Conservation (phyloP, 1,140 invertebrate species). For the Battus philenor region DNA sequence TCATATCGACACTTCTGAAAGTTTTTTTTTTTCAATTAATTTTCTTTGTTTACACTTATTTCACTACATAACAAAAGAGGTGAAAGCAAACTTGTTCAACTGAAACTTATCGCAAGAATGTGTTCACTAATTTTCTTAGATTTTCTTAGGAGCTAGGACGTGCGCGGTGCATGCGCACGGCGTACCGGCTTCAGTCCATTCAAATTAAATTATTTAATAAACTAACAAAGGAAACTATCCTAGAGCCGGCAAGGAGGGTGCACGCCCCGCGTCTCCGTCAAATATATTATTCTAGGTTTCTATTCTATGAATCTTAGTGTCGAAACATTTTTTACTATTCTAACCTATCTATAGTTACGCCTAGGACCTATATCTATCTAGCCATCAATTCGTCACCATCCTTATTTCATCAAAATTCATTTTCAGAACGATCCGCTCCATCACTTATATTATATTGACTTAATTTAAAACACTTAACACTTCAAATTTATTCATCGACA, state of each 20-base stretch:
- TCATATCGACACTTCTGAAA: constrained; percentile 66
- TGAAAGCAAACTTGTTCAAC: constrained; percentile 73
- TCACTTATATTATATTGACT: constrained; percentile 67
- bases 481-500: constrained; percentile 61
- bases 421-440: constrained; percentile 51
- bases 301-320: constrained; percentile 69
- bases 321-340: constrained; percentile 69
- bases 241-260: constrained; percentile 44
- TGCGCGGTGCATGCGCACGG: constrained; percentile 29
- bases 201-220: constrained; percentile 75
- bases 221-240: constrained; percentile 73
- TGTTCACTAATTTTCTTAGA: constrained; percentile 59
- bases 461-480: constrained; percentile 68
- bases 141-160: constrained; percentile 38
- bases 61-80: constrained; percentile 74
- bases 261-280: constrained; percentile 28
- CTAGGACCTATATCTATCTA: constrained; percentile 57
- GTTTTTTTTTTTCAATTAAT: constrained; percentile 66
- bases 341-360: constrained; percentile 72
- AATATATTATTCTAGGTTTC: constrained; percentile 60
- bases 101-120: constrained; percentile 67
- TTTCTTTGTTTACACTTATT: constrained; percentile 72
- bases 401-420: constrained; percentile 46
- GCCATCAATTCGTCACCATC: constrained; percentile 48
- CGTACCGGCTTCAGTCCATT: constrained; percentile 62